phyloP scores from a whole-genome alignment of 2,888 invertebrate genomes.

The Leucoptera coffeella region DNA sequence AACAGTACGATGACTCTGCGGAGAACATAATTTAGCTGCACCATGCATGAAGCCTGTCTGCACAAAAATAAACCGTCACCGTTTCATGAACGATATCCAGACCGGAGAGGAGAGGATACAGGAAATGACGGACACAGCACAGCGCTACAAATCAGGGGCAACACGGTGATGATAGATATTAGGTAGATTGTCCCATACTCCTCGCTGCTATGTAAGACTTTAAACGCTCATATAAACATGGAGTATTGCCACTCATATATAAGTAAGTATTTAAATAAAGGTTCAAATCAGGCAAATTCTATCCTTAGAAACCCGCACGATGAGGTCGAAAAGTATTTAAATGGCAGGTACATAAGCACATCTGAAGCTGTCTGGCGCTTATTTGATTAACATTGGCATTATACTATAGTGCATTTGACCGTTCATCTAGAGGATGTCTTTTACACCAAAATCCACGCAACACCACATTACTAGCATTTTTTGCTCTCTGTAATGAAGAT shows the following conservation, averaged over 20 bases:
- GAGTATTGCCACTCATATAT: not conserved
- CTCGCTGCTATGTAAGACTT: not conserved
- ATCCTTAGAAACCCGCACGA: constrained; percentile 1
- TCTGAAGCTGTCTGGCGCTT: not conserved
- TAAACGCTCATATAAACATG: not conserved
- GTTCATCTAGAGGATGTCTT: not conserved
- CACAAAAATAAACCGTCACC: constrained; percentile 6
- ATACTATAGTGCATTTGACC: not conserved
- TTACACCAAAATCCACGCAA: constrained; percentile 10
- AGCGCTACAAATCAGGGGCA: constrained; percentile 1
- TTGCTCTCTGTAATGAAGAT: not conserved
- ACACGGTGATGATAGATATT: not conserved
- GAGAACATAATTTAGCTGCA: constrained; percentile 3
- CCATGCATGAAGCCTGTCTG: constrained; percentile 7
- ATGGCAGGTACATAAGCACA: not conserved
- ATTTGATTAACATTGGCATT: not conserved
- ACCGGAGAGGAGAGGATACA: constrained; percentile 5
- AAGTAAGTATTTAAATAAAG: not conserved
- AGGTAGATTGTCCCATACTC: constrained; percentile 2
- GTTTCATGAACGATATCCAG: constrained; percentile 6
- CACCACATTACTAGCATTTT: constrained; percentile 2
- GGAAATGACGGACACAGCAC: constrained; percentile 1
- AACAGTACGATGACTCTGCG: constrained; percentile 1
- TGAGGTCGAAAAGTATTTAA: not conserved
- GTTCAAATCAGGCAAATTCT: constrained; percentile 1